phyloP scores from a whole-genome alignment of 2,888 invertebrate genomes.

The Sarcophaga subvicina region DNA sequence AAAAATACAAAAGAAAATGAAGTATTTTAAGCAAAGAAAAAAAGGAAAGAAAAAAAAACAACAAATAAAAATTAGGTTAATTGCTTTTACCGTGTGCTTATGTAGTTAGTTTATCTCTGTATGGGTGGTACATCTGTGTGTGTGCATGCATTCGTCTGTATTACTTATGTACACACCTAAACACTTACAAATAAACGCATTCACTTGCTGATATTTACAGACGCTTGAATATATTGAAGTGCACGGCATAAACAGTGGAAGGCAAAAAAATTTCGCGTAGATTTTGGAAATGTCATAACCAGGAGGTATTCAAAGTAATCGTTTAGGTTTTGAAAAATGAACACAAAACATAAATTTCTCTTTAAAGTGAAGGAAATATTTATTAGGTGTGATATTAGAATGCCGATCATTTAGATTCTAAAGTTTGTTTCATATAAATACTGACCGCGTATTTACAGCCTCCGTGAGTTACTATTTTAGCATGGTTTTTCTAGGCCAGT shows the following conservation, averaged over 20 bases:
- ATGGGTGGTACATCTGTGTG: not conserved
- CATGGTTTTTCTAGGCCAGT: too few species aligned
- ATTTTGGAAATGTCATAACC: too few species aligned
- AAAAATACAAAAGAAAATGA: slow-evolving; percentile 10
- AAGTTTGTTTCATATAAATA: too few species aligned
- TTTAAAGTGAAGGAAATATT: too few species aligned
- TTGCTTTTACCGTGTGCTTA: slow-evolving; percentile 67
- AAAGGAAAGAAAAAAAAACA: slow-evolving; percentile 23
- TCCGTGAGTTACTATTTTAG: too few species aligned
- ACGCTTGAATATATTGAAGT: not conserved
- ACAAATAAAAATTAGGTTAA: slow-evolving; percentile 66
- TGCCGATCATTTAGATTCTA: too few species aligned
- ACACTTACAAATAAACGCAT: not conserved
- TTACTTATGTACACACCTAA: slow-evolving; percentile 17
- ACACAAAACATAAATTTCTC: too few species aligned
- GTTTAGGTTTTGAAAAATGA: too few species aligned
- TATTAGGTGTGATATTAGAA: too few species aligned
- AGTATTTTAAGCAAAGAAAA: slow-evolving; percentile 25
- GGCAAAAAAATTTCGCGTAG: not conserved
- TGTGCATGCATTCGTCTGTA: slow-evolving; percentile 9
- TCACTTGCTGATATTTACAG: not conserved
- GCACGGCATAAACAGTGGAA: not conserved
- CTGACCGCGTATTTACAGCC: too few species aligned
- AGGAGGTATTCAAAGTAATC: too few species aligned
- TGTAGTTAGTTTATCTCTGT: slow-evolving; percentile 50